Evolutionary conservation across 2,888 invertebrate genomes (phyloP).

Genomic region (Mystacides longicornis): DNA sequence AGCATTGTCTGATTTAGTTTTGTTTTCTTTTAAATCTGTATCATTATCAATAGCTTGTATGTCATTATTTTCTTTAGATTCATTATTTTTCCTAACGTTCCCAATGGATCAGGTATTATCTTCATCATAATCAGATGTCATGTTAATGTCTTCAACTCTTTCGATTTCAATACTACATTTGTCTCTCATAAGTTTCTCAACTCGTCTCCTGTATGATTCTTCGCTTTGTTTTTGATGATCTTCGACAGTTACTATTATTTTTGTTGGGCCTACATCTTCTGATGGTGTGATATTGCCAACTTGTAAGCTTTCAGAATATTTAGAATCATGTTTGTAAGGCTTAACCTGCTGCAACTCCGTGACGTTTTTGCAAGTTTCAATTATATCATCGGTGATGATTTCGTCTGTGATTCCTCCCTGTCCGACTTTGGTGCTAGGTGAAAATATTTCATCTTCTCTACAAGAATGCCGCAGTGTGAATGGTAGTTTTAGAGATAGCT

Average conservation of each 20-base stretch:
- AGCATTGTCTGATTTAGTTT: not conserved
- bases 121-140: slow-evolving; percentile 44
- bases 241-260: slow-evolving; percentile 30
- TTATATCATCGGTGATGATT: slow-evolving; percentile 43
- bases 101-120: slow-evolving; percentile 50
- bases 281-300: slow-evolving; percentile 36
- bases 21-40: not conserved
- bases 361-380: slow-evolving; percentile 29
- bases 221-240: slow-evolving; percentile 33
- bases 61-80: slow-evolving; percentile 6
- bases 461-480: slow-evolving; percentile 72
- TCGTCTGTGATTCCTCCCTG: slow-evolving; percentile 43
- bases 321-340: slow-evolving; percentile 4
- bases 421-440: slow-evolving; percentile 15
- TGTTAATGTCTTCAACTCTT: slow-evolving; percentile 41
- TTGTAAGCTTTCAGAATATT: slow-evolving; percentile 19
- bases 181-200: not conserved
- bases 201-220: slow-evolving; percentile 30
- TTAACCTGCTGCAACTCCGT: not conserved
- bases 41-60: not conserved
- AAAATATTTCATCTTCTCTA: slow-evolving; percentile 51
- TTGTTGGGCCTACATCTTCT: slow-evolving; percentile 42
- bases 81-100: slow-evolving; percentile 3
- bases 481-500: slow-evolving; percentile 70
- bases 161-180: slow-evolving; percentile 30